A percentile compares a stretch with the other conserved stretches of the same genome.
Conservation (phyloP, 1,140 invertebrate species). For the Sarcophaga bullata region DNA sequence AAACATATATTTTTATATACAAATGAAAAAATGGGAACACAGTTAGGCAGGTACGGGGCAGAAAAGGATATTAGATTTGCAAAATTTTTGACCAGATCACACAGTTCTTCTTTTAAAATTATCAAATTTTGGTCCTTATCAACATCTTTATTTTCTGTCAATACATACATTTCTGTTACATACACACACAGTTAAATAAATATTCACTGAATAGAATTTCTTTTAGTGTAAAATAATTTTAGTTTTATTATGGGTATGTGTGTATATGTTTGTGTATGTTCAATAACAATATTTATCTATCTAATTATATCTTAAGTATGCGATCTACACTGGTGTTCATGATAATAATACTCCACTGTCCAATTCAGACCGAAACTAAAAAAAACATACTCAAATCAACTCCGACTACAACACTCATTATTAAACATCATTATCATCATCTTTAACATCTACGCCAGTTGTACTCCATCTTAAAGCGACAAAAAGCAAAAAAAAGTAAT, state of each 20-base stretch:
- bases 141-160: no score
- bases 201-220: background rate
- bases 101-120: no score
- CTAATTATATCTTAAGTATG: constrained; percentile 15
- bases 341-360: background rate
- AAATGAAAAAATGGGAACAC: no score
- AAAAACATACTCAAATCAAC: background rate
- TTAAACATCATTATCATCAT: background rate
- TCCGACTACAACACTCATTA: background rate
- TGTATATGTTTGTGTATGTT: background rate
- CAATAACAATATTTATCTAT: background rate
- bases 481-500: no score
- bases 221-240: background rate
- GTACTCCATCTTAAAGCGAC: background rate
- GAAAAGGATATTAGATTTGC: no score
- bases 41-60: no score
- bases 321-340: background rate
- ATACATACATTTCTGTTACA: no score
- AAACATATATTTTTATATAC: no score
- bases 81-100: no score
- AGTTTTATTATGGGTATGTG: background rate
- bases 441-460: background rate
- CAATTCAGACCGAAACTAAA: background rate
- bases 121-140: no score
- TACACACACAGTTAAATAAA: no score